These are phyloP conservation scores for Brachypteracias leptosomus DNA, from an alignment of 2,113 vertebrate genomes.

Conservation along the genomic window DNA sequence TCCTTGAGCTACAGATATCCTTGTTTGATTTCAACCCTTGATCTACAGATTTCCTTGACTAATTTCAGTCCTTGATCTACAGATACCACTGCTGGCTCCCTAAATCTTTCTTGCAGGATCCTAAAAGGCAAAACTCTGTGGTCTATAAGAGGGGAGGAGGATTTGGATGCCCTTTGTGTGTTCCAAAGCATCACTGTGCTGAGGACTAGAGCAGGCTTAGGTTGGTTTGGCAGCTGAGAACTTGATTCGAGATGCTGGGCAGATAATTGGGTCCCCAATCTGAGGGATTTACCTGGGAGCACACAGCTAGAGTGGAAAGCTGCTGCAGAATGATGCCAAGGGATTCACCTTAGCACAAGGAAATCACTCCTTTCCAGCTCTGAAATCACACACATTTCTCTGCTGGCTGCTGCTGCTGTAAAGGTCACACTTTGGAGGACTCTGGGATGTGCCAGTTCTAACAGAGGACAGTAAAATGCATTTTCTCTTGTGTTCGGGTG, in stretches of 20 bases:
- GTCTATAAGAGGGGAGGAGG: neutral
- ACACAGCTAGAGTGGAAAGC: neutral
- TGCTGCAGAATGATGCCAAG: neutral
- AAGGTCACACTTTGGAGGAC: neutral
- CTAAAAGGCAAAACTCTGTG: neutral
- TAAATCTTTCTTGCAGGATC: neutral
- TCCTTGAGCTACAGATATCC: neutral
- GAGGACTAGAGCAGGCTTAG: neutral
- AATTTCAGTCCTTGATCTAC: neutral
- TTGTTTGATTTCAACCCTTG: neutral
- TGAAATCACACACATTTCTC: neutral
- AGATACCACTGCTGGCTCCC: neutral
- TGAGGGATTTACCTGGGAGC: neutral
- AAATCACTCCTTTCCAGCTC: neutral
- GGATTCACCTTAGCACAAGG: neutral
- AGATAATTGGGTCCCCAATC: neutral
- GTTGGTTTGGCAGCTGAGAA: neutral
- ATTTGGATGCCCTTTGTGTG: neutral
- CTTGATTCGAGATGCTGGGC: neutral
- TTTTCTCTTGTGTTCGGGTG: neutral
- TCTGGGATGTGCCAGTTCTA: neutral
- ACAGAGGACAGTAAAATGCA: neutral
- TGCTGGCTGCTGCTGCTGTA: neutral
- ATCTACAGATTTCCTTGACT: neutral
- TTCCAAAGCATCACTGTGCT: neutral